Conservation (phyloP, 2,888 invertebrate species). For the Sisyra nigra region DNA sequence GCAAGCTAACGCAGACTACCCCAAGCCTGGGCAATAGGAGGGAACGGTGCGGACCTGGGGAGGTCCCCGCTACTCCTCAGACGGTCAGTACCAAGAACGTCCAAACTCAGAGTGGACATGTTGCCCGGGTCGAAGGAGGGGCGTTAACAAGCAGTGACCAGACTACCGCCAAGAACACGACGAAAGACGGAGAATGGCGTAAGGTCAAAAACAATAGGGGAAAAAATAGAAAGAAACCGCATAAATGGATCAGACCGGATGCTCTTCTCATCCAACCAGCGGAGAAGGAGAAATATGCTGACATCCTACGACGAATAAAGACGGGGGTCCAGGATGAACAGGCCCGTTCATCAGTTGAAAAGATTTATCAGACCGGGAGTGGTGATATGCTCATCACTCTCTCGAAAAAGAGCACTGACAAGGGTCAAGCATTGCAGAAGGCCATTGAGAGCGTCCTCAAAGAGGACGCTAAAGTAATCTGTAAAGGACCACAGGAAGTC, state of each 20-base stretch:
- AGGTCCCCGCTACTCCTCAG: neutral
- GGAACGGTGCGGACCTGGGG: neutral
- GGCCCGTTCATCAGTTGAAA: slow-evolving; percentile 5
- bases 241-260: slow-evolving; percentile 1
- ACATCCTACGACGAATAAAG: slow-evolving; percentile 7
- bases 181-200: too few species aligned
- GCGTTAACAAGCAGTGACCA: neutral
- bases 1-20: neutral
- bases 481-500: slow-evolving; percentile 8
- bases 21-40: neutral
- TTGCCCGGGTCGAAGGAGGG: neutral
- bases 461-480: slow-evolving; percentile 8
- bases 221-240: neutral
- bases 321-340: slow-evolving; percentile 6
- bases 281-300: slow-evolving; percentile 10
- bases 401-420: too few species aligned
- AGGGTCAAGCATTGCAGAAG: slow-evolving; percentile 4
- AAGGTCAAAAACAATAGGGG: too few species aligned
- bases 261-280: slow-evolving; percentile 8
- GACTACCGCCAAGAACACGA: neutral
- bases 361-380: neutral
- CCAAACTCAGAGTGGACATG: neutral
- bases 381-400: slow-evolving; percentile 1
- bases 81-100: neutral
- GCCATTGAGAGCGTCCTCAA: slow-evolving; percentile 4